Percentiles rank a stretch among this genome's conserved stretches.
Conservation (phyloP, 2,113 vertebrate genomes). For the Myotis davidii region DNA sequence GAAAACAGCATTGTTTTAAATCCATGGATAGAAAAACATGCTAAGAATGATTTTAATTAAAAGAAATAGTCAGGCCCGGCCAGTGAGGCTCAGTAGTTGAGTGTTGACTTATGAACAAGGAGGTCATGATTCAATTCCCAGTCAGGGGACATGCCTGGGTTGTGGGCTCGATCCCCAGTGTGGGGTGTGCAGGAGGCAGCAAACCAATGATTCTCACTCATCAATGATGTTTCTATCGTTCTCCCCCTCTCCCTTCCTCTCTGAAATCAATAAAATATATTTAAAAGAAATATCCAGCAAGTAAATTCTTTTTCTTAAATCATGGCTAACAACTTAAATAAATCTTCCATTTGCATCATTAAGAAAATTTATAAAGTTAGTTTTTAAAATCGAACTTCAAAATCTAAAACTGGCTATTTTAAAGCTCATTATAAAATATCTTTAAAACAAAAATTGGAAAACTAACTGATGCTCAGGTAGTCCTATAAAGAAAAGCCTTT, state of each 20-base stretch:
- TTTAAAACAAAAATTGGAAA: not conserved
- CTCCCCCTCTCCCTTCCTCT: too few relatives aligned
- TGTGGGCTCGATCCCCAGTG: too few relatives aligned
- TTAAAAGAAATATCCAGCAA: conserved; percentile 12
- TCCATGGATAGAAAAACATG: not conserved
- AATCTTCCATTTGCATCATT: not conserved
- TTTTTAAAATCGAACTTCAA: conserved; percentile 46
- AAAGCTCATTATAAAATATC: not conserved
- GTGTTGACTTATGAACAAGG: too few relatives aligned
- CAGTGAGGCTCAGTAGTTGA: too few relatives aligned
- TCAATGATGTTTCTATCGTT: too few relatives aligned
- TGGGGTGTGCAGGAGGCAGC: too few relatives aligned
- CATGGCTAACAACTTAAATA: not conserved
- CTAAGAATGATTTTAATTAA: not conserved
- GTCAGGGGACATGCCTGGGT: too few relatives aligned
- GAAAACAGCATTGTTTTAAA: not conserved
- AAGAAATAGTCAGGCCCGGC: not conserved
- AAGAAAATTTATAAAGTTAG: not conserved
- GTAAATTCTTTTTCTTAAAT: conserved; percentile 28
- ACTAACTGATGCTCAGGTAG: not conserved
- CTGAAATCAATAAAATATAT: not conserved
- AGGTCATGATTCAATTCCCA: too few relatives aligned
- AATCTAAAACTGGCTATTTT: not conserved
- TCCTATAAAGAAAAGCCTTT: not conserved
- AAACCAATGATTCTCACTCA: too few relatives aligned